Percentiles rank a stretch among this genome's conserved stretches.
Conservation (phyloP, 2,797 vertebrate genomes). For the Nothura maculosa region DNA sequence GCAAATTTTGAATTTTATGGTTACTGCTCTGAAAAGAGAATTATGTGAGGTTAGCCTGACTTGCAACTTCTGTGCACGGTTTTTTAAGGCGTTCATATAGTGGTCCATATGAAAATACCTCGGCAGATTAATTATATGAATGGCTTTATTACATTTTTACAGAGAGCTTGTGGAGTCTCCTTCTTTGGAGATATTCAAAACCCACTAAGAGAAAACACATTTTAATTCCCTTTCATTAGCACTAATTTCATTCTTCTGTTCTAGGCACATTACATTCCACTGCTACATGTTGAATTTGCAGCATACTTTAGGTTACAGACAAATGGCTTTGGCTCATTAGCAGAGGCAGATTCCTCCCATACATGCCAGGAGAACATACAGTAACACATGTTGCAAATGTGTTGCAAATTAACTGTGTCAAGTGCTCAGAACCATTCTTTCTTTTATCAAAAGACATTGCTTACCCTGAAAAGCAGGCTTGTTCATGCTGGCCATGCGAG, state of each 20-base stretch:
- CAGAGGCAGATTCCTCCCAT: slow-evolving; percentile 5
- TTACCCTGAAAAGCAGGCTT: slow-evolving; percentile 97
- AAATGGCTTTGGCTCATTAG: slow-evolving; percentile 51
- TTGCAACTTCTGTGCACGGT: slow-evolving; percentile 68
- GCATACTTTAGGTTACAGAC: slow-evolving; percentile 32
- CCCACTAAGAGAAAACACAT: slow-evolving; percentile 47
- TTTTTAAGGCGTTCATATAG: slow-evolving; percentile 42
- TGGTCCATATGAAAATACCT: slow-evolving; percentile 42
- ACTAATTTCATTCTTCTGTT: slow-evolving; percentile 63
- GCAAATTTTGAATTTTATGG: slow-evolving; percentile 72
- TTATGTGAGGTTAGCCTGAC: slow-evolving; percentile 57
- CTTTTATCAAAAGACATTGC: neutral
- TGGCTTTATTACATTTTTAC: neutral
- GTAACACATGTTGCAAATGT: slow-evolving; percentile 40
- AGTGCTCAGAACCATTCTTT: neutral
- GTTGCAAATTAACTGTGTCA: slow-evolving; percentile 19
- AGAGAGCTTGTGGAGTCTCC: too few relatives aligned
- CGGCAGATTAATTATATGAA: slow-evolving; percentile 53
- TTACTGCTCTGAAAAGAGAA: slow-evolving; percentile 72
- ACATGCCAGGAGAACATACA: slow-evolving; percentile 38
- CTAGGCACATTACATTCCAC: slow-evolving; percentile 35
- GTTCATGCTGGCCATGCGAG: slow-evolving; percentile 99
- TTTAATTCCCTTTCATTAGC: slow-evolving; percentile 53
- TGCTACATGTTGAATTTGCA: slow-evolving; percentile 25
- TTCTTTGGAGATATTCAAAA: too few relatives aligned